Conservation (phyloP, 1,140 invertebrate genomes). For the Drosophila baimaii region DNA sequence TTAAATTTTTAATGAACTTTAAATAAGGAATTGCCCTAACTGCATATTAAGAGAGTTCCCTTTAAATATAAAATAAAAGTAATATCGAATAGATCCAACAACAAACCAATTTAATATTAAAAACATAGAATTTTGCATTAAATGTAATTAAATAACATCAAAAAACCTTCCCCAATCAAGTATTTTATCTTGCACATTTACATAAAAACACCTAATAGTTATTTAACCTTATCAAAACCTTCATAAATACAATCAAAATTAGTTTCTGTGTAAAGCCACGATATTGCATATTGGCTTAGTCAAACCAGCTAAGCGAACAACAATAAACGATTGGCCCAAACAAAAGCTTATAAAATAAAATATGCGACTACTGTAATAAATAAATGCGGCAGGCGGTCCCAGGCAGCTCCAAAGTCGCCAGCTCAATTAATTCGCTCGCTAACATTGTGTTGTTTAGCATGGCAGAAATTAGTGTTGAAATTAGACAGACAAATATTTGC, state of each 20-base stretch:
- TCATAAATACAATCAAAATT: conserved; percentile 12
- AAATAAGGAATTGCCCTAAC: too few relatives aligned
- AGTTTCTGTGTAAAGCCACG: conserved; percentile 11
- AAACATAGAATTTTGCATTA: not conserved
- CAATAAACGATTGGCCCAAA: conserved; percentile 24
- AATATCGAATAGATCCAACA: not conserved
- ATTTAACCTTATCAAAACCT: not conserved
- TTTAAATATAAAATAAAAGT: too few relatives aligned
- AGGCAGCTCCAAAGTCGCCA: conserved; percentile 50
- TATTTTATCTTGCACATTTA: not conserved
- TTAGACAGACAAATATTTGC: conserved; percentile 75
- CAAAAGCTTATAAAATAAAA: conserved; percentile 74
- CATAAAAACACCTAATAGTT: not conserved
- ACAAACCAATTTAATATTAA: not conserved
- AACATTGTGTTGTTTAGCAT: conserved; percentile 57
- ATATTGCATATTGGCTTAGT: conserved; percentile 55
- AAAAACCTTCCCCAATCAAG: not conserved
- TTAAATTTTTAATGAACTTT: too few relatives aligned
- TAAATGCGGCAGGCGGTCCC: conserved; percentile 64
- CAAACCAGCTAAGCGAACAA: conserved; percentile 40
- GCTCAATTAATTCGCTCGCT: conserved; percentile 71
- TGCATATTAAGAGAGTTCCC: too few relatives aligned
- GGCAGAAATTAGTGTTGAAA: conserved; percentile 74
- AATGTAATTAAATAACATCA: not conserved
- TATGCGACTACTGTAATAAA: conserved; percentile 65